Conservation (phyloP, 2,888 invertebrate genomes). For the Spicauda simplicius region DNA sequence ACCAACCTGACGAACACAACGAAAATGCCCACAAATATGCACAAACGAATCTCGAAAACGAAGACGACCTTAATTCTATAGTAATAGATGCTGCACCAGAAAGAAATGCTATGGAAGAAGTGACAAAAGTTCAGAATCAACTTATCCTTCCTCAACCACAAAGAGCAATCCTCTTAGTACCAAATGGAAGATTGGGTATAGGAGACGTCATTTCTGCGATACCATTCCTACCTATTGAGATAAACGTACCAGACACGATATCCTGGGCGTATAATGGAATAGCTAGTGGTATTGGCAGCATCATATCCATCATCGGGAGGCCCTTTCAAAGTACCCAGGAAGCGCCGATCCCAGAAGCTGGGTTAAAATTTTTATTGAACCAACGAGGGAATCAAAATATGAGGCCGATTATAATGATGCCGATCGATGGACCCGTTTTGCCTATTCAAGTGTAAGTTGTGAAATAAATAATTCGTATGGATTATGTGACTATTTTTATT, state of each 20-base stretch:
- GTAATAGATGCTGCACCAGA: slow-evolving; percentile 59
- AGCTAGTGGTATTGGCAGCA: slow-evolving; percentile 51
- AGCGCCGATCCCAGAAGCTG: slow-evolving; percentile 28
- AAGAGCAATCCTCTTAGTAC: slow-evolving; percentile 54
- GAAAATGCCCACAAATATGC: slow-evolving; percentile 41
- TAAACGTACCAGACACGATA: slow-evolving; percentile 86
- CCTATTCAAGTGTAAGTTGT: slow-evolving; percentile 47
- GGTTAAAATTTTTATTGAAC: slow-evolving; percentile 52
- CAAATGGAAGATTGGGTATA: slow-evolving; percentile 57
- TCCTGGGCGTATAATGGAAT: slow-evolving; percentile 70
- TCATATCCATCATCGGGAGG: slow-evolving; percentile 65
- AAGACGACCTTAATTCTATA: slow-evolving; percentile 60
- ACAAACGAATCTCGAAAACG: slow-evolving; percentile 43
- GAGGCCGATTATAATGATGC: slow-evolving; percentile 58
- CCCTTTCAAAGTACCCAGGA: slow-evolving; percentile 41
- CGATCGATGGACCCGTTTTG: slow-evolving; percentile 48
- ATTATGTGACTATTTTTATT: neutral
- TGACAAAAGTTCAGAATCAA: slow-evolving; percentile 7
- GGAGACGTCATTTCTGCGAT: slow-evolving; percentile 80
- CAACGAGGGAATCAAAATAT: slow-evolving; percentile 45
- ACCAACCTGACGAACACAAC: slow-evolving; percentile 24
- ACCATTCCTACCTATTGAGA: slow-evolving; percentile 85
- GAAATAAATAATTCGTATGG: slow-evolving; percentile 8
- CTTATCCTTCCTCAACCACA: slow-evolving; percentile 2
- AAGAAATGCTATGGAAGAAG: neutral